Conservation (phyloP, 1,140 invertebrate species). For the Drosophila sproati region DNA sequence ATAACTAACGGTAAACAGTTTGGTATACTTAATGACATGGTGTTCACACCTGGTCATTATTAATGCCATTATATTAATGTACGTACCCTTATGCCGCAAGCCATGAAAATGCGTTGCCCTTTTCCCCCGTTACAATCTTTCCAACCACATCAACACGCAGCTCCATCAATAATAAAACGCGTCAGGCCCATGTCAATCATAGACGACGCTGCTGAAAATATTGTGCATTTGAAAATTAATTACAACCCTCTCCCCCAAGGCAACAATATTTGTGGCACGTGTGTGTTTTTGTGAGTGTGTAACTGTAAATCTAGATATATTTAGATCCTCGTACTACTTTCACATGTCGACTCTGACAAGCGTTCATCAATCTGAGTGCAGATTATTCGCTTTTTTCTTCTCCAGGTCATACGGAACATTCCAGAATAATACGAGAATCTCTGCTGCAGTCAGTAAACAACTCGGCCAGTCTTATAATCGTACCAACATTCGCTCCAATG, state of each 20-base stretch:
- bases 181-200: conserved; percentile 47
- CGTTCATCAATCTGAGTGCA: conserved; percentile 49
- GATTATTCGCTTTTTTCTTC: conserved; percentile 41
- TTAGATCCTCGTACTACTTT: not conserved
- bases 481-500: conserved; percentile 38
- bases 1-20: conserved; percentile 34
- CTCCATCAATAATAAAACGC: conserved; percentile 45
- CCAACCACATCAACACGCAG: not conserved
- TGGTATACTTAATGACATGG: conserved; percentile 24
- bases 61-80: conserved; percentile 10
- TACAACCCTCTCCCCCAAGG: not conserved
- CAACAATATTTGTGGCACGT: conserved; percentile 33
- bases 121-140: not conserved
- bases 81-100: conserved; percentile 1
- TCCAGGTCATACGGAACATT: conserved; percentile 9
- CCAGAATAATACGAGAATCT: conserved; percentile 7
- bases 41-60: conserved; percentile 35
- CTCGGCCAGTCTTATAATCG: conserved; percentile 33
- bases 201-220: not conserved
- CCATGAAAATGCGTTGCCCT: not conserved
- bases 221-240: conserved; percentile 20
- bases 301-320: not conserved
- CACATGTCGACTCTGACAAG: conserved; percentile 22
- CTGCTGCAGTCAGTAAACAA: conserved; percentile 16
- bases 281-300: not conserved